phyloP scores from a whole-genome alignment of 2,797 vertebrate genomes.

The Acipenser transmontanus region DNA sequence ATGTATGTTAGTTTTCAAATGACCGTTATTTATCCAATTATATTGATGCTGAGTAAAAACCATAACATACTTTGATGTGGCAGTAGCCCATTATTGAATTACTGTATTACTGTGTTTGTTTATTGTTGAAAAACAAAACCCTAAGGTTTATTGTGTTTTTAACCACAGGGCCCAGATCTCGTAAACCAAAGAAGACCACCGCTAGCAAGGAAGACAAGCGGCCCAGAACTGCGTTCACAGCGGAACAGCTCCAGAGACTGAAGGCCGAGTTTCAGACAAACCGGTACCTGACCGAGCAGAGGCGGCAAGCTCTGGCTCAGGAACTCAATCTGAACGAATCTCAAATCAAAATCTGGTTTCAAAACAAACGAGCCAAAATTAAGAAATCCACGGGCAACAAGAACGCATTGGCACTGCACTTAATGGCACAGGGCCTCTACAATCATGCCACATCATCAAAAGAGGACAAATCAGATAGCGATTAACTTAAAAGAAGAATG shows the following conservation, averaged over 20 bases:
- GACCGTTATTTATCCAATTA: no score
- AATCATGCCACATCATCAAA: conserved; percentile 74
- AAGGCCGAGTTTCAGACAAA: conserved; percentile 81
- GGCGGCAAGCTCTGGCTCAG: conserved; percentile 72
- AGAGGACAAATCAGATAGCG: conserved; percentile 80
- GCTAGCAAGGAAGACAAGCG: conserved; percentile 78
- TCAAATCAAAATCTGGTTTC: conserved; percentile 92
- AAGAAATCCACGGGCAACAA: conserved; percentile 79
- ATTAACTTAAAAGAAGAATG: conserved; percentile 62
- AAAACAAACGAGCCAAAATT: conserved; percentile 88
- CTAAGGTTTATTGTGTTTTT: conserved; percentile 24
- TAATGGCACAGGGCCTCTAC: conserved; percentile 85
- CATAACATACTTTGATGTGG: not conserved
- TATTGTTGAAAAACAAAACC: conserved; percentile 20
- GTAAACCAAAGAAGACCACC: conserved; percentile 86
- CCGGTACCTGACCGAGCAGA: conserved; percentile 82
- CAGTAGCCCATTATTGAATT: not conserved
- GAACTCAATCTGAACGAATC: conserved; percentile 85
- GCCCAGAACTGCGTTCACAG: conserved; percentile 80
- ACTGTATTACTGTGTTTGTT: not conserved
- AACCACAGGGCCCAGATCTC: conserved; percentile 77
- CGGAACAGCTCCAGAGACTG: conserved; percentile 77
- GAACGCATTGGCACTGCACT: conserved; percentile 74
- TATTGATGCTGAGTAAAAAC: no score
- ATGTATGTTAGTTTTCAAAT: no score